Evolutionary conservation across 2,888 invertebrate genomes (phyloP).

Genomic region (Tipula helvola): DNA sequence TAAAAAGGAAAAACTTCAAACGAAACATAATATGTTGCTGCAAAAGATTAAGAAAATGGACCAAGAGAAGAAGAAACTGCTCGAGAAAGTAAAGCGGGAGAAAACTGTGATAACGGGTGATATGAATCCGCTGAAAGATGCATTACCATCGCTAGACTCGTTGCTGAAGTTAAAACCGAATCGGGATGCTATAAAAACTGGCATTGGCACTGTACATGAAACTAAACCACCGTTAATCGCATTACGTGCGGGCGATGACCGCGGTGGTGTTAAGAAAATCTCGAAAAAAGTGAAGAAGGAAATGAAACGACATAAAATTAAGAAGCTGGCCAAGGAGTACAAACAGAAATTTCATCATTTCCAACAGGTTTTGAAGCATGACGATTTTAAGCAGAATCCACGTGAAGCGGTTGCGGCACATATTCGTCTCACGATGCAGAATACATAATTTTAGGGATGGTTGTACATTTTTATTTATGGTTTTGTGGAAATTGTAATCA

Average conservation of each 20-base stretch:
- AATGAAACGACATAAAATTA: slow-evolving; percentile 25
- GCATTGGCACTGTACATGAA: slow-evolving; percentile 14
- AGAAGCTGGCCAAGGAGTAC: slow-evolving; percentile 24
- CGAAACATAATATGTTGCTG: slow-evolving; percentile 27
- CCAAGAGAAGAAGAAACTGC: slow-evolving; percentile 26
- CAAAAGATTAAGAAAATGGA: slow-evolving; percentile 25
- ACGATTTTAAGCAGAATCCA: slow-evolving; percentile 29
- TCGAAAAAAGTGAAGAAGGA: background rate
- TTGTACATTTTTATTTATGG: background rate
- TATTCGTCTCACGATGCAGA: slow-evolving; percentile 25
- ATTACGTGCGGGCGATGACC: slow-evolving; percentile 13
- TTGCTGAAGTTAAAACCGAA: slow-evolving; percentile 24
- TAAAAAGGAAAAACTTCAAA: slow-evolving; percentile 28
- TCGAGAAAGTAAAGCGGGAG: slow-evolving; percentile 24
- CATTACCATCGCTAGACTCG: slow-evolving; percentile 29
- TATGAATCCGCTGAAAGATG: slow-evolving; percentile 28
- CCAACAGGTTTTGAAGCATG: slow-evolving; percentile 26
- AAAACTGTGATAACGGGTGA: slow-evolving; percentile 27
- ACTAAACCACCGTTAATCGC: background rate
- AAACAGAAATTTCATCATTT: slow-evolving; percentile 24
- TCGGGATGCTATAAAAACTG: slow-evolving; percentile 19
- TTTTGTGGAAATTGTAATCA: background rate
- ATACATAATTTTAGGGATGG: background rate
- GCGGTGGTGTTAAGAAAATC: background rate
- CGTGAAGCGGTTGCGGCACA: slow-evolving; percentile 27